phyloP scores from a whole-genome alignment of 2,113 vertebrate genomes.

The Podarcis cretensis region DNA sequence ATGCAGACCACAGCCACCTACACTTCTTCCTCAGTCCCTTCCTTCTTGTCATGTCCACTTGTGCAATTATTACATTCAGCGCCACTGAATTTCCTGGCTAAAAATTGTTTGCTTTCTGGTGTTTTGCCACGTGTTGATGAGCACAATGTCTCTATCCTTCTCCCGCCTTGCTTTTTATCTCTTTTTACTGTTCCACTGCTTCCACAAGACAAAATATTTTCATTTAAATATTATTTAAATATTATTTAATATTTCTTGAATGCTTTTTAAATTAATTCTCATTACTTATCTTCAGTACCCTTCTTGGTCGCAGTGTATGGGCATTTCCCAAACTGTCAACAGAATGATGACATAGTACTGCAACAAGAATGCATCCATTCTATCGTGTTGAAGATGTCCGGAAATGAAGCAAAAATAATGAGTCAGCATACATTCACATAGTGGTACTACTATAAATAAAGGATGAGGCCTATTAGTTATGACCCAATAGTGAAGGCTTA shows the following conservation, averaged over 20 bases:
- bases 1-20: neutral
- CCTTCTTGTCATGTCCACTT: neutral
- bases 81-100: neutral
- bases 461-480: neutral
- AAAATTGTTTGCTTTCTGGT: neutral
- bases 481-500: neutral
- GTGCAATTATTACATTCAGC: neutral
- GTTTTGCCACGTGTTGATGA: neutral
- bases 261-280: neutral
- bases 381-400: neutral
- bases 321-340: neutral
- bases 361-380: neutral
- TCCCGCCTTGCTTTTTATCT: neutral
- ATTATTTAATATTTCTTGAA: neutral
- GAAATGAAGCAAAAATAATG: slow-evolving; percentile 10
- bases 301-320: neutral
- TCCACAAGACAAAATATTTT: neutral
- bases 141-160: neutral
- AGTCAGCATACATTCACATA: slow-evolving; percentile 15
- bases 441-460: slow-evolving; percentile 15
- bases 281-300: neutral
- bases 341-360: slow-evolving; percentile 7
- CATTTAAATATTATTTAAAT: neutral
- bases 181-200: too few species aligned
- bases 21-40: neutral